Base-by-base conservation (phyloP, 2,888 invertebrate genomes). In the Eretmocerus hayati region DNA sequence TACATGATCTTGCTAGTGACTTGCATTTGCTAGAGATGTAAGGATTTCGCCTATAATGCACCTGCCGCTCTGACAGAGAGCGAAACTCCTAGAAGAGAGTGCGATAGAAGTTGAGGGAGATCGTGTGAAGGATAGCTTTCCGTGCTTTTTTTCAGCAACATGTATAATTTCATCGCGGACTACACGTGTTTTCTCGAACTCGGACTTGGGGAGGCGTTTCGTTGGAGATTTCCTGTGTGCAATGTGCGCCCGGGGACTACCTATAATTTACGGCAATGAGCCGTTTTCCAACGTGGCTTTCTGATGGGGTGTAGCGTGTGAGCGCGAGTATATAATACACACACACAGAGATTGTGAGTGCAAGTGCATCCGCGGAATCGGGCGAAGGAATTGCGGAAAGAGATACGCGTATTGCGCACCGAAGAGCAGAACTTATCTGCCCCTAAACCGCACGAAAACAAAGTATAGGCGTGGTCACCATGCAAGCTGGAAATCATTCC, bases 251-350 rank as follows among this genome's bases (percentile, higher is more conserved):
- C 23, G 23, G 19, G 42, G 47, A 32, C 51, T 30, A 20, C 21
- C 48, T 46, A 40, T 49, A 49, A 46, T 46, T 49, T 49, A 49
- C 52, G 39, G 36, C 48, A 52, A 49, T 49, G 46, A 41, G 52
- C 49, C 33, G 47, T 50, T 47, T 50, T 47, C 46, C 38, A 47
- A 39, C 5, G 8, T 33, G 33, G 33, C 33, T 36, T 30, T 21
- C 15, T 33, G 13, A 30, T 9, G 36, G n/a, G n/a, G n/a, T n/a
- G n/a, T n/a, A n/a, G n/a, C n/a, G n/a, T n/a, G n/a, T n/a, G n/a
- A n/a, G n/a, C n/a, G n/a, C n/a, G n/a, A n/a, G n/a, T n/a, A n/a
- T n/a, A n/a, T n/a, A n/a, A n/a, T n/a, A n/a, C n/a, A n/a, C n/a
- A n/a, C 5, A 20, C 21, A 40, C 13, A 32, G 38, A 42, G 41